Conservation (phyloP, 2,888 invertebrate species). For the Archips crataeganus region DNA sequence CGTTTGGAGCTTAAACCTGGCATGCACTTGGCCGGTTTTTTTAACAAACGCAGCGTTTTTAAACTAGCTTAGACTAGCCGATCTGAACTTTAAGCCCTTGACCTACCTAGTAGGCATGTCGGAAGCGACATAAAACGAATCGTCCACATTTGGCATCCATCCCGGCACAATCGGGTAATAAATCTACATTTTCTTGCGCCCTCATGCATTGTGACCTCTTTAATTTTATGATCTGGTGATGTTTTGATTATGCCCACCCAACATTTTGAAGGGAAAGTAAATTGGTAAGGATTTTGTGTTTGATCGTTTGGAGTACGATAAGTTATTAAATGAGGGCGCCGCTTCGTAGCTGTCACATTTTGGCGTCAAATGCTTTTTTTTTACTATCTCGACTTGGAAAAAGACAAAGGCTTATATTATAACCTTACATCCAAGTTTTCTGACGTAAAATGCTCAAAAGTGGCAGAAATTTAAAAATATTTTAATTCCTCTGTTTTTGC, state of each 20-base stretch:
- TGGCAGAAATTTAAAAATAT: no score
- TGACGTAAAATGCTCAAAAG: no score
- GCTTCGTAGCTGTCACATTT: no score
- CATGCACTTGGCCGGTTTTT: no score
- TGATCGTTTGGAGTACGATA: no score
- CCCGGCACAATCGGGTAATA: slow-evolving; percentile 7
- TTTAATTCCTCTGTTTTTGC: no score
- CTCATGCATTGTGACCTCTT: slow-evolving; percentile 13
- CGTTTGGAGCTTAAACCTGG: neutral
- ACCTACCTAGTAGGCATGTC: slow-evolving; percentile 9
- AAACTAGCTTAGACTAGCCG: neutral
- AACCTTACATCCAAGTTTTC: no score
- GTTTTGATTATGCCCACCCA: slow-evolving; percentile 3
- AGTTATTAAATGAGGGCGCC: no score
- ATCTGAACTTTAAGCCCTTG: neutral
- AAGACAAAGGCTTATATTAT: no score
- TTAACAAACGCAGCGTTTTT: neutral
- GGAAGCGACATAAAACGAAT: slow-evolving; percentile 14
- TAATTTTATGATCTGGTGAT: slow-evolving; percentile 12
- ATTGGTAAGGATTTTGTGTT: neutral
- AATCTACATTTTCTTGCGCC: slow-evolving; percentile 17
- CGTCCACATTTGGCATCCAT: slow-evolving; percentile 27
- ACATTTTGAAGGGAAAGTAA: neutral
- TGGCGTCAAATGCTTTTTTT: no score
- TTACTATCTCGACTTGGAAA: no score